Evolutionary conservation across 2,113 vertebrate species (phyloP).

Genomic region (Diglossa brunneiventris): DNA sequence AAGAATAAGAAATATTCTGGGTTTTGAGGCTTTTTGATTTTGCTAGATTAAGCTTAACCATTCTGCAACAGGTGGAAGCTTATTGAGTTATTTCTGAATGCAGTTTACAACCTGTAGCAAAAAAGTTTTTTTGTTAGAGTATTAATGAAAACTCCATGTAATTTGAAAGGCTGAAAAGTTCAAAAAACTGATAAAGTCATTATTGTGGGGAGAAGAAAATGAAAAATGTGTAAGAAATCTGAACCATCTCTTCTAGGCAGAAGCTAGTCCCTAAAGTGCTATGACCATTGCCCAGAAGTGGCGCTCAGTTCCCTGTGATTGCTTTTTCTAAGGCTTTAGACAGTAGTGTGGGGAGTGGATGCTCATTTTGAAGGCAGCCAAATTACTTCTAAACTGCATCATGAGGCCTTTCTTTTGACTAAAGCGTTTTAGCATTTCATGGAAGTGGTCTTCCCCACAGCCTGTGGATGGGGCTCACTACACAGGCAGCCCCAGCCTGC

Average conservation of each 20-base stretch:
- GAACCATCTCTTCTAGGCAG: neutral
- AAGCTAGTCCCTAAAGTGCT: neutral
- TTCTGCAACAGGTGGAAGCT: neutral
- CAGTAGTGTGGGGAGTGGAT: neutral
- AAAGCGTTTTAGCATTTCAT: neutral
- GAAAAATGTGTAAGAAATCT: neutral
- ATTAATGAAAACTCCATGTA: neutral
- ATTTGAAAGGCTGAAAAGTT: neutral
- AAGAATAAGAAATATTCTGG: neutral
- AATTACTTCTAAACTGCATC: neutral
- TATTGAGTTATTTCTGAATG: neutral
- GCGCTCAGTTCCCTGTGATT: neutral
- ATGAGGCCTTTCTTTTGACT: neutral
- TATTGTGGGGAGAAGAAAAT: neutral
- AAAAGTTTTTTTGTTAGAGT: neutral
- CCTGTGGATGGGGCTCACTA: fast-evolving
- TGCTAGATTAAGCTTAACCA: neutral
- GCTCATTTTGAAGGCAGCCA: neutral
- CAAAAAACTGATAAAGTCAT: neutral
- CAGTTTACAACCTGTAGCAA: neutral
- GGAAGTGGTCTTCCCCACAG: neutral
- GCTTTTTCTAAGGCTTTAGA: neutral
- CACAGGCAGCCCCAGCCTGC: neutral
- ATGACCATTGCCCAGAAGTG: neutral
- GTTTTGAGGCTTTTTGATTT: neutral